These are phyloP conservation scores for Apis dorsata DNA, from an alignment of 1,140 invertebrate genomes.

Conservation along the genomic window DNA sequence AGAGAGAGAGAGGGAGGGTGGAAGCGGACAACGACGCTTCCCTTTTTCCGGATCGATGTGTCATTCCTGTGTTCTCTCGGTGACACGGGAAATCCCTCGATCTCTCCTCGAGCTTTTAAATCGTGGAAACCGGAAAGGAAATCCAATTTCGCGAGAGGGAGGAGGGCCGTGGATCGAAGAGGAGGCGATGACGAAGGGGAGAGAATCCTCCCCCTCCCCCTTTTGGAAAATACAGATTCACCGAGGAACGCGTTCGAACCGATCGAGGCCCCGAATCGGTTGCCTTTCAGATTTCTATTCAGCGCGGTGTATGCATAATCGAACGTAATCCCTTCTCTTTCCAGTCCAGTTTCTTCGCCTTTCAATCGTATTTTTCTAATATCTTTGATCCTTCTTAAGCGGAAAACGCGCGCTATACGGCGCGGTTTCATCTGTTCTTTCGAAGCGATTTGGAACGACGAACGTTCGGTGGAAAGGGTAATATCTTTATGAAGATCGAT, in stretches of 20 bases:
- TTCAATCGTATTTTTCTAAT: background rate
- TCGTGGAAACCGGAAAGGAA: constrained; percentile 37
- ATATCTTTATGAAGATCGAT: background rate
- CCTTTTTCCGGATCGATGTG: background rate
- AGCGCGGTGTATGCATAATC: constrained; percentile 40
- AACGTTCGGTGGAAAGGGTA: too few relatives aligned
- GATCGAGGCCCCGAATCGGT: constrained; percentile 17
- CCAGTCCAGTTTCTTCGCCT: background rate
- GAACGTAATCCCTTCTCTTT: constrained; percentile 11
- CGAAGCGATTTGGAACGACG: too few relatives aligned
- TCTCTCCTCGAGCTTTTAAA: constrained; percentile 15
- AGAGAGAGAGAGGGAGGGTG: too few relatives aligned
- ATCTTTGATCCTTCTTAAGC: background rate
- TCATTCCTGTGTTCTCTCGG: background rate
- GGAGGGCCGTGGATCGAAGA: constrained; percentile 39
- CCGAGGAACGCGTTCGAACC: constrained; percentile 1
- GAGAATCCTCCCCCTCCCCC: too few relatives aligned
- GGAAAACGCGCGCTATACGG: too few relatives aligned
- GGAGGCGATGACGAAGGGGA: too few relatives aligned
- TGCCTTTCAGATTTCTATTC: constrained; percentile 44
- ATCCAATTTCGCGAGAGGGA: constrained; percentile 63
- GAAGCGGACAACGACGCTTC: background rate
- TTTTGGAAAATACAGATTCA: constrained; percentile 28
- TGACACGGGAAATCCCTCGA: too few relatives aligned
- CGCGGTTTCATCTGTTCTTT: too few relatives aligned